Evolutionary conservation across 2,113 vertebrate genomes (phyloP).

Genomic region (Nannospalax galili): DNA sequence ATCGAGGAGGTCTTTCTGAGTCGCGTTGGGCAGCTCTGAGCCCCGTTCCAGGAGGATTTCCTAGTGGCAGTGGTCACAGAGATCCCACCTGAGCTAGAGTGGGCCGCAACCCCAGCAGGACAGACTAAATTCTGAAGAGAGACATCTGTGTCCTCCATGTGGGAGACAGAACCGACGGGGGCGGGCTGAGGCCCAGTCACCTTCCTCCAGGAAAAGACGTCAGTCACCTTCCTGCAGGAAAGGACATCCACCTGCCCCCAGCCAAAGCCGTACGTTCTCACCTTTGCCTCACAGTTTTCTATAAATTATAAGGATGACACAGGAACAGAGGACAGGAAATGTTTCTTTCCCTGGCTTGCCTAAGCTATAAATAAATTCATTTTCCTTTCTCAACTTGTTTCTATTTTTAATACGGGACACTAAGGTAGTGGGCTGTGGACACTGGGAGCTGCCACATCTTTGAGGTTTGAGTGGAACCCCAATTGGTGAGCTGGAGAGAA

Average conservation of each 20-base stretch:
- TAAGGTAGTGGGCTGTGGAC: not conserved
- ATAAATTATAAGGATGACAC: too few species aligned
- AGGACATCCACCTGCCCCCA: too few species aligned
- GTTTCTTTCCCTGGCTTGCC: rapidly evolving
- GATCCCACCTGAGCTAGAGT: not conserved
- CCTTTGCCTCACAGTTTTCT: not conserved
- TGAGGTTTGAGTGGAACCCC: not conserved
- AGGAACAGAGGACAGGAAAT: not conserved
- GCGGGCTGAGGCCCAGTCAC: not conserved
- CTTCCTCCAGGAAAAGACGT: not conserved
- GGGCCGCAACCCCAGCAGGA: too few species aligned
- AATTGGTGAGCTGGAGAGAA: not conserved
- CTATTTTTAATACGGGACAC: not conserved
- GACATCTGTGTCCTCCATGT: not conserved
- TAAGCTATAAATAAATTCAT: not conserved
- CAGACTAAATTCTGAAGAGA: not conserved
- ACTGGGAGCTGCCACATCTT: not conserved
- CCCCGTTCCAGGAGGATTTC: not conserved
- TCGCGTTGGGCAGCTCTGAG: rapidly evolving
- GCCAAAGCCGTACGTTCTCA: not conserved
- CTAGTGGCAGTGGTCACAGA: not conserved
- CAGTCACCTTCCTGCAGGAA: not conserved
- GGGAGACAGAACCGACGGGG: not conserved
- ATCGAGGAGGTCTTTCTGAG: not conserved
- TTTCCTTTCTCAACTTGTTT: not conserved